These are phyloP conservation scores for Eulemur rufifrons DNA, from an alignment of 2,113 vertebrate species.

Conservation along the genomic window DNA sequence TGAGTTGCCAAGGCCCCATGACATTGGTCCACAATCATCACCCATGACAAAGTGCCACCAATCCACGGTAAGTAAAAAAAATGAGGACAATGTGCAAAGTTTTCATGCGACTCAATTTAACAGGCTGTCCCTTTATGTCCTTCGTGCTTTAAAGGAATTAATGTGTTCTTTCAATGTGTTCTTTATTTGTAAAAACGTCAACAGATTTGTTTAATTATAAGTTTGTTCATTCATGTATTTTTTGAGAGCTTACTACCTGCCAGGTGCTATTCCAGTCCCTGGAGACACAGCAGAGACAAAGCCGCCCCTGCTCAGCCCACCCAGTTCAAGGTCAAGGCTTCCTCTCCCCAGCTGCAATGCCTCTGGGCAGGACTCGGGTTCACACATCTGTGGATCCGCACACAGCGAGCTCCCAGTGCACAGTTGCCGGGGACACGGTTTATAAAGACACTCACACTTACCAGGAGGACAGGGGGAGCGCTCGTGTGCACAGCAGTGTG, in stretches of 20 bases:
- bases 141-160: background rate
- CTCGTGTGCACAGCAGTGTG: background rate
- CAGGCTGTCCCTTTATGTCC: background rate
- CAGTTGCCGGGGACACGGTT: background rate
- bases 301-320: background rate
- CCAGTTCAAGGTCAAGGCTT: background rate
- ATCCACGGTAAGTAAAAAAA: background rate
- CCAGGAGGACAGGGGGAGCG: background rate
- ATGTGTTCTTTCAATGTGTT: background rate
- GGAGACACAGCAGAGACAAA: background rate
- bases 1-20: background rate
- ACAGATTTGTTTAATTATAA: background rate
- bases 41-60: background rate
- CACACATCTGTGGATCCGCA: background rate
- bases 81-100: background rate
- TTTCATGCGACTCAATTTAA: background rate
- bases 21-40: fast-evolving
- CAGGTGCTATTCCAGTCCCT: background rate
- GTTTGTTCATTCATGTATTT: background rate
- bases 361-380: background rate
- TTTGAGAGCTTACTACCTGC: background rate
- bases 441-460: background rate
- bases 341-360: background rate
- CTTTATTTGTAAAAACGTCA: background rate
- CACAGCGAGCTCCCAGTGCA: background rate